Evolutionary conservation across 2,113 vertebrate genomes (phyloP).

Genomic region (Channa maculata): DNA sequence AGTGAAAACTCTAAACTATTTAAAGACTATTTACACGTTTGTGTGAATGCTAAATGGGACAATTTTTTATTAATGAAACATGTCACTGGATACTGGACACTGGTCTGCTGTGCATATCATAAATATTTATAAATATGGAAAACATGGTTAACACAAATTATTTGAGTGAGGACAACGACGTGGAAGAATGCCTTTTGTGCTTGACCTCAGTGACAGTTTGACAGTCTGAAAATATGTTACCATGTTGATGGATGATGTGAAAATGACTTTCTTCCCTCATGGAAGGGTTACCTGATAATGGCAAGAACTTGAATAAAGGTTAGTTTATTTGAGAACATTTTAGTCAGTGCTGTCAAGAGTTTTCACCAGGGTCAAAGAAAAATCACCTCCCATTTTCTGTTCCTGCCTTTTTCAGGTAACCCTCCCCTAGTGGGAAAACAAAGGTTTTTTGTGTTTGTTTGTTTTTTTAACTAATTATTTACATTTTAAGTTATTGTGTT

Average conservation of each 20-base stretch:
- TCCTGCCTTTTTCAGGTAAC: constrained; percentile 23
- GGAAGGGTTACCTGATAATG: constrained; percentile 11
- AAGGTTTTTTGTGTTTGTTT: not conserved
- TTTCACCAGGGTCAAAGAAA: constrained; percentile 4
- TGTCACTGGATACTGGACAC: constrained; percentile 75
- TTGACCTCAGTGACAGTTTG: constrained; percentile 29
- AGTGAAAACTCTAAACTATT: constrained; percentile 57
- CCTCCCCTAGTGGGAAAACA: constrained; percentile 13
- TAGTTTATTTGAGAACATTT: not conserved
- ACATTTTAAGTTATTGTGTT: constrained; percentile 35
- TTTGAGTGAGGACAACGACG: not conserved
- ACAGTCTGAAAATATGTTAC: no score
- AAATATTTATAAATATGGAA: constrained; percentile 27
- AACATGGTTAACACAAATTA: constrained; percentile 30
- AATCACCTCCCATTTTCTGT: not conserved
- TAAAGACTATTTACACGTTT: constrained; percentile 55
- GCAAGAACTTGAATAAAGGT: not conserved
- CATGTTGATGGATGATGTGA: constrained; percentile 45
- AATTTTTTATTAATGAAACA: constrained; percentile 46
- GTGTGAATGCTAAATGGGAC: constrained; percentile 60
- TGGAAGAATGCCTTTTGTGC: constrained; percentile 15
- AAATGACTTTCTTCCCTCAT: constrained; percentile 34
- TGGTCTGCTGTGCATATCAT: constrained; percentile 58
- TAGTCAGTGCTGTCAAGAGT: not conserved
- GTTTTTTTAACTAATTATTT: constrained; percentile 43